Conservation (phyloP, 2,113 vertebrate species). For the Gymnorhina tibicen region DNA sequence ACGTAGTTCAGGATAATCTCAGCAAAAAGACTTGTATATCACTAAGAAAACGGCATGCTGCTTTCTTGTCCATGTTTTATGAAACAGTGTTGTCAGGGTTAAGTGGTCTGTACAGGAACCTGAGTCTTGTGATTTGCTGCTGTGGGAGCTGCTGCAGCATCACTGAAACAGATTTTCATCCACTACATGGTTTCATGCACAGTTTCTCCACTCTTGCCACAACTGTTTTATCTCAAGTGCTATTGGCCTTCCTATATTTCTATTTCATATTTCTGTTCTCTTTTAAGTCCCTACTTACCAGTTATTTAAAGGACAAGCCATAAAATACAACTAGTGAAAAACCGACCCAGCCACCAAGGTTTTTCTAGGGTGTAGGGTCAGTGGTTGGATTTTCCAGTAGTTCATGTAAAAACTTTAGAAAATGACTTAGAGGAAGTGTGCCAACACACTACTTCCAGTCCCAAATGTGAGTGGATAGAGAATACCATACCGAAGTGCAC, state of each 20-base stretch:
- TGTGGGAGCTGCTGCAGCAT: not conserved
- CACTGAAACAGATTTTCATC: not conserved
- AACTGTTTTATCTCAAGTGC: not conserved
- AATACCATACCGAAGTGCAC: not conserved
- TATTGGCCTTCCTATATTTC: not conserved
- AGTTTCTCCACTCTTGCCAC: not conserved
- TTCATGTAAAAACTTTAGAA: not conserved
- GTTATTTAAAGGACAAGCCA: not conserved
- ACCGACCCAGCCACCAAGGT: not conserved
- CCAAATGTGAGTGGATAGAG: not conserved
- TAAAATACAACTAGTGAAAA: not conserved
- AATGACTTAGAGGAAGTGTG: not conserved
- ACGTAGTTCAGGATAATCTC: not conserved
- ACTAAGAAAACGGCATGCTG: accelerated
- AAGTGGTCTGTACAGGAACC: not conserved
- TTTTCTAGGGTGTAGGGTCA: not conserved
- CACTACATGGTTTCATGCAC: not conserved
- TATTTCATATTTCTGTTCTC: not conserved
- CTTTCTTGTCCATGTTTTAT: not conserved
- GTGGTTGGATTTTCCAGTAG: not conserved
- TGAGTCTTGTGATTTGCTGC: not conserved
- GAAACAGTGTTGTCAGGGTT: not conserved
- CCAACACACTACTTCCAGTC: not conserved
- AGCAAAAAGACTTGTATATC: not conserved
- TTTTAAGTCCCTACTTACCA: not conserved